Evolutionary conservation across 1,140 invertebrate genomes (phyloP).

Genomic region (Oedothorax gibbosus): DNA sequence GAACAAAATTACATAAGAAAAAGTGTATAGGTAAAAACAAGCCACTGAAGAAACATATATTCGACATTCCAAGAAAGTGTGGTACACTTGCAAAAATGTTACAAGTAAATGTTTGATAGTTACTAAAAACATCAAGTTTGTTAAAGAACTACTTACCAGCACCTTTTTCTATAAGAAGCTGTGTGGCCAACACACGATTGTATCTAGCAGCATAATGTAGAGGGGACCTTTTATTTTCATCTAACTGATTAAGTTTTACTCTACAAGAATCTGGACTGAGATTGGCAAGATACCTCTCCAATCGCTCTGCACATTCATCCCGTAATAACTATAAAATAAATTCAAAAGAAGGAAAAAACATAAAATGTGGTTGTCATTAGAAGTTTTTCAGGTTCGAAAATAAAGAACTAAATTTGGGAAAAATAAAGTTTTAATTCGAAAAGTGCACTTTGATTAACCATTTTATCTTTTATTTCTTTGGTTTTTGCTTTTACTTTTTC

Average conservation of each 20-base stretch:
- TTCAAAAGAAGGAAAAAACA: background rate
- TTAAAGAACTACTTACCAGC: constrained; percentile 65
- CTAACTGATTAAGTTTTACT: constrained; percentile 66
- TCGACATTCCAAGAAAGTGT: too few relatives aligned
- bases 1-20: too few relatives aligned
- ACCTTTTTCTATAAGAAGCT: constrained; percentile 67
- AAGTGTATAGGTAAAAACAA: too few relatives aligned
- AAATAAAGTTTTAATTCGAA: too few relatives aligned
- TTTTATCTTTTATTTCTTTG: too few relatives aligned
- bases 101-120: too few relatives aligned
- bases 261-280: constrained; percentile 28
- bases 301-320: constrained; percentile 23
- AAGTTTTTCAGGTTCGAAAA: background rate
- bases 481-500: too few relatives aligned
- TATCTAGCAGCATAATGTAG: constrained; percentile 71
- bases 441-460: too few relatives aligned
- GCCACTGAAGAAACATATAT: too few relatives aligned
- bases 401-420: background rate
- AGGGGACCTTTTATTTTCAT: constrained; percentile 68
- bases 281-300: constrained; percentile 18
- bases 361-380: background rate
- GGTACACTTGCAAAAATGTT: too few relatives aligned
- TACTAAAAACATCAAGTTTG: too few relatives aligned
- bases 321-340: constrained; percentile 33
- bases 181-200: constrained; percentile 67